Percentiles rank a stretch among this genome's conserved stretches.
phyloP scores from a whole-genome alignment of 2,113 vertebrate species.

The Platycercus adscitus region DNA sequence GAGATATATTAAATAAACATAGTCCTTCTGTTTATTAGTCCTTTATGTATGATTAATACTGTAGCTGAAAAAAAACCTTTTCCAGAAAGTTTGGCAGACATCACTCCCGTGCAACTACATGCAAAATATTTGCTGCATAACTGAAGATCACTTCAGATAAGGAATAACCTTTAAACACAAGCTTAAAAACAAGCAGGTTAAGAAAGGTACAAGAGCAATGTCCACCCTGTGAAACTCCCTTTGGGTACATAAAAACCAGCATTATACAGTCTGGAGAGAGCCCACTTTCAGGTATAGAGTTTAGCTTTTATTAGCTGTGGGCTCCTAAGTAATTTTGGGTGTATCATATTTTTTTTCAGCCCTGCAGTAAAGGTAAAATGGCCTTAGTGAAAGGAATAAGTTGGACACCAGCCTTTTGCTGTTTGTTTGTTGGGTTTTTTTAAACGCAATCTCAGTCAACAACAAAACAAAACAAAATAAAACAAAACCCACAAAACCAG shows the following conservation, averaged over 20 bases:
- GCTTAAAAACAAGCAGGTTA: slow-evolving; percentile 47
- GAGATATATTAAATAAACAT: background rate
- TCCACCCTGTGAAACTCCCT: slow-evolving; percentile 16
- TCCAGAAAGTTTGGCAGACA: background rate
- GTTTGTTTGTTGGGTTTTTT: background rate
- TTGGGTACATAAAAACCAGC: slow-evolving; percentile 36
- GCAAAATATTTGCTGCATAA: background rate
- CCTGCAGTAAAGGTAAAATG: background rate
- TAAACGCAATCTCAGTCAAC: background rate
- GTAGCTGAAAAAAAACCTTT: background rate
- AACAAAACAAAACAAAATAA: background rate
- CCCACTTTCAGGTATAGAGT: background rate
- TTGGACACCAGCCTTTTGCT: background rate
- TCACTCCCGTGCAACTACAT: background rate
- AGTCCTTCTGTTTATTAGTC: background rate
- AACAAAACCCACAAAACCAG: no score
- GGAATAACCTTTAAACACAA: background rate
- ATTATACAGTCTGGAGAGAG: slow-evolving; percentile 4
- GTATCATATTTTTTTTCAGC: background rate
- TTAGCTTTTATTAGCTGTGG: background rate
- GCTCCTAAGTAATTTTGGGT: background rate
- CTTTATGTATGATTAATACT: background rate
- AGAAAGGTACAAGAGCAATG: slow-evolving; percentile 11
- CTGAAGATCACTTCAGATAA: background rate
- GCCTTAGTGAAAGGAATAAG: background rate